Evolutionary conservation across 2,888 invertebrate species (phyloP).

Genomic region (Lasiommata megera): DNA sequence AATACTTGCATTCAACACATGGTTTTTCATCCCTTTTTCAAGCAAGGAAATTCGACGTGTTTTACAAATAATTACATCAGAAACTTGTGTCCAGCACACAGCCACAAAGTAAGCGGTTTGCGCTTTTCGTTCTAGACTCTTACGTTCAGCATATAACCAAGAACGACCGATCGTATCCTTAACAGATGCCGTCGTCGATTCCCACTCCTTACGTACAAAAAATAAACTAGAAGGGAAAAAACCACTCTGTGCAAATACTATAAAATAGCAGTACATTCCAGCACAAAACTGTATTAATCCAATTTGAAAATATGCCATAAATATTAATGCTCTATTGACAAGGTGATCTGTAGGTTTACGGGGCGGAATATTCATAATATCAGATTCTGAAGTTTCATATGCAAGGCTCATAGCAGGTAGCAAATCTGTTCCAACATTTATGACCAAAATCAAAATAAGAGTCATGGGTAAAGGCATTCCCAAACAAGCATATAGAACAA

Average conservation of each 20-base stretch:
- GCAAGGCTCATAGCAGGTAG: slow-evolving; percentile 90
- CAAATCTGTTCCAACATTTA: slow-evolving; percentile 91
- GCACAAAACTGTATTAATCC: slow-evolving; percentile 92
- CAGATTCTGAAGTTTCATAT: slow-evolving; percentile 88
- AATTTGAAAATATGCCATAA: slow-evolving; percentile 92
- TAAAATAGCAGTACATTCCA: slow-evolving; percentile 89
- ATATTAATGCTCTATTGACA: slow-evolving; percentile 83
- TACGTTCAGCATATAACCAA: slow-evolving; percentile 87
- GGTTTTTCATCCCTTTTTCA: slow-evolving; percentile 89
- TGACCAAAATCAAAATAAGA: slow-evolving; percentile 82
- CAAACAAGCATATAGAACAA: slow-evolving; percentile 86
- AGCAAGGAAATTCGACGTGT: slow-evolving; percentile 87
- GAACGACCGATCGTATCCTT: slow-evolving; percentile 88
- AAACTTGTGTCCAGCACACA: slow-evolving; percentile 88
- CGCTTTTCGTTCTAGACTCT: slow-evolving; percentile 86
- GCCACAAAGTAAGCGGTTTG: slow-evolving; percentile 91
- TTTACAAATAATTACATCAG: slow-evolving; percentile 90
- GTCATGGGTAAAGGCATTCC: slow-evolving; percentile 88
- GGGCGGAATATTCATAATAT: slow-evolving; percentile 85
- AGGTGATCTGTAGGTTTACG: slow-evolving; percentile 78
- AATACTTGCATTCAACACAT: slow-evolving; percentile 83
- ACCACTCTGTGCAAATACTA: slow-evolving; percentile 89
- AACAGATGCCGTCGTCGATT: slow-evolving; percentile 81
- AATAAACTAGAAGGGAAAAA: slow-evolving; percentile 86
- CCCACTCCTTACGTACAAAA: slow-evolving; percentile 88